phyloP scores from a whole-genome alignment of 2,113 vertebrate genomes.

The Bucco capensis region DNA sequence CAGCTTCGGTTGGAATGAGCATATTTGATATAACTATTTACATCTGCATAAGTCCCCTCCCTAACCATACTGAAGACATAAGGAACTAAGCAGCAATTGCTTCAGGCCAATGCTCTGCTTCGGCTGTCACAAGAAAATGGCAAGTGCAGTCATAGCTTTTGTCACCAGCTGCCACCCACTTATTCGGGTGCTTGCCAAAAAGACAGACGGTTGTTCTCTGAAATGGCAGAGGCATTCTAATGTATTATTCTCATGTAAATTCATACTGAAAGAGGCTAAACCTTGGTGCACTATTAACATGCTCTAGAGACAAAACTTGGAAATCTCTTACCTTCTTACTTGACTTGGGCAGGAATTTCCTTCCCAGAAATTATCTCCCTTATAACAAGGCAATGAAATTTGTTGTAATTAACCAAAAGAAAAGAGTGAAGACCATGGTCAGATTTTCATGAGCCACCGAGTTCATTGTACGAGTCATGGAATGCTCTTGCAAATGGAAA shows the following conservation, averaged over 20 bases:
- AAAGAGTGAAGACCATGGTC: background rate
- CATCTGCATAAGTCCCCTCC: background rate
- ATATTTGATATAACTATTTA: background rate
- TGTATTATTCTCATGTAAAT: background rate
- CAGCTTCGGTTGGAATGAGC: background rate
- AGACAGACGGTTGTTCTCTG: background rate
- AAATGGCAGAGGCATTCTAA: background rate
- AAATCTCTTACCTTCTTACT: background rate
- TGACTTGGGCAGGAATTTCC: background rate
- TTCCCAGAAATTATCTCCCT: conserved; percentile 6
- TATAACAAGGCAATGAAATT: background rate
- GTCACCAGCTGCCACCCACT: conserved; percentile 33
- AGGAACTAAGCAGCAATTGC: background rate
- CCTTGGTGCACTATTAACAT: background rate
- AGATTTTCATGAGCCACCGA: background rate
- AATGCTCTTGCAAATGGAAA: conserved; percentile 28
- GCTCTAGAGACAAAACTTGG: background rate
- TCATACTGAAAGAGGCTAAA: background rate
- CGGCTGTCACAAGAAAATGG: background rate
- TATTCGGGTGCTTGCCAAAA: background rate
- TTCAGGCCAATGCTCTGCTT: background rate
- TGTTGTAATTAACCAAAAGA: conserved; percentile 13
- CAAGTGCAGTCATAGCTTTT: background rate
- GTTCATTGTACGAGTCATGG: background rate
- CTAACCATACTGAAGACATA: background rate